Evolutionary conservation across 2,888 invertebrate genomes (phyloP).

Genomic region (Dermolepida albohirtum): DNA sequence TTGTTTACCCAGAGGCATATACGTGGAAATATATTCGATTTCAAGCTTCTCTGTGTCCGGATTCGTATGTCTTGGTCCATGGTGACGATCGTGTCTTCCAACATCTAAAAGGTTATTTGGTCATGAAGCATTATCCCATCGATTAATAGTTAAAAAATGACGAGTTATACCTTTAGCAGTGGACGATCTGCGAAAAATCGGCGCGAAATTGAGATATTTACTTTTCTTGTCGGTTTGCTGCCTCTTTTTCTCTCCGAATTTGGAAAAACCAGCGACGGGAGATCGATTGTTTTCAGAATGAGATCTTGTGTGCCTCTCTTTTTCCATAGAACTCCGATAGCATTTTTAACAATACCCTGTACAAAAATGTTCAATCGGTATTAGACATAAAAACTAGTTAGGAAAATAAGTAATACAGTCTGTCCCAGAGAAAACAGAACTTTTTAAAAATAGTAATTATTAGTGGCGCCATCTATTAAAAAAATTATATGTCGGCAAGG

Average conservation of each 20-base stretch:
- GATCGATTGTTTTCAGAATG: constrained; percentile 59
- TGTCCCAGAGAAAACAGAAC: too few relatives aligned
- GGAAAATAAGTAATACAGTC: too few relatives aligned
- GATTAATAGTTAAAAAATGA: not conserved
- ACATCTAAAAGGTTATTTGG: constrained; percentile 57
- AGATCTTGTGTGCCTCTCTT: constrained; percentile 66
- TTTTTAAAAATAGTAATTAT: too few relatives aligned
- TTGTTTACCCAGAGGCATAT: constrained; percentile 64
- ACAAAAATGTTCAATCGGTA: too few relatives aligned
- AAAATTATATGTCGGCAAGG: too few relatives aligned
- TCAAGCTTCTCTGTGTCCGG: constrained; percentile 68
- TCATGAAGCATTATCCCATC: not conserved
- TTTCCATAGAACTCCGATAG: constrained; percentile 83
- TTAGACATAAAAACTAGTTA: too few relatives aligned
- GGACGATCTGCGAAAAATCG: constrained; percentile 80
- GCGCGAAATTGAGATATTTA: constrained; percentile 75
- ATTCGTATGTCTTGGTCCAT: constrained; percentile 64
- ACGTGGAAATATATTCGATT: constrained; percentile 59
- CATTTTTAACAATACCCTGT: constrained; percentile 94
- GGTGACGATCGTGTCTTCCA: constrained; percentile 62
- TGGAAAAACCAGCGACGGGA: constrained; percentile 74
- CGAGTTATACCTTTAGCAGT: constrained; percentile 74
- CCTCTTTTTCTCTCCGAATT: constrained; percentile 88
- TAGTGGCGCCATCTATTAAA: too few relatives aligned
- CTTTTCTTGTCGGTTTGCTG: constrained; percentile 79